Evolutionary conservation across 2,888 invertebrate species (phyloP).

Genomic region (Aleiodes alternator): DNA sequence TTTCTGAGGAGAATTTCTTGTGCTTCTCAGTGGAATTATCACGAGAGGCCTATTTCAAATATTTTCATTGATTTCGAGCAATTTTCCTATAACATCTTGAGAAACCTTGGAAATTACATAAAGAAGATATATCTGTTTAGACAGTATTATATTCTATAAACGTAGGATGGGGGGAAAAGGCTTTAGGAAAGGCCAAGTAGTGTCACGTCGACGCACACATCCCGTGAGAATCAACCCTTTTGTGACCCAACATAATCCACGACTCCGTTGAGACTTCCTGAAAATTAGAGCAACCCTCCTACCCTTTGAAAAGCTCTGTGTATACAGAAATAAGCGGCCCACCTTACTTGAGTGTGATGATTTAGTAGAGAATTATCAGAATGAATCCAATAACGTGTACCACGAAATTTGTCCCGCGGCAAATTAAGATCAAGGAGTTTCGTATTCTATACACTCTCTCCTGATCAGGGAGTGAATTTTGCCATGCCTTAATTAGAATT

Average conservation of each 20-base stretch:
- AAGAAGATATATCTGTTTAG: slow-evolving; percentile 6
- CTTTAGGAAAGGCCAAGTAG: slow-evolving; percentile 60
- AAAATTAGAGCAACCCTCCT: slow-evolving; percentile 67
- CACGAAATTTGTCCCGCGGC: slow-evolving; percentile 65
- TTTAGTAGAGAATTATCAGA: slow-evolving; percentile 73
- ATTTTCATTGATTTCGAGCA: too few relatives aligned
- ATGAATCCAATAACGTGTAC: slow-evolving; percentile 72
- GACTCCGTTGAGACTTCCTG: slow-evolving; percentile 68
- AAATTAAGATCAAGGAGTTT: slow-evolving; percentile 68
- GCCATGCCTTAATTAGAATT: slow-evolving; percentile 26
- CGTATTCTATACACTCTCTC: neutral
- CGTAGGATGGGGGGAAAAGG: slow-evolving; percentile 44
- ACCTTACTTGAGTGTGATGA: slow-evolving; percentile 60
- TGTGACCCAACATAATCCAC: slow-evolving; percentile 68
- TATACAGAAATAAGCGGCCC: neutral
- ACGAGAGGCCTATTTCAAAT: too few relatives aligned
- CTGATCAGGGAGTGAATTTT: neutral
- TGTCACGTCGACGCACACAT: slow-evolving; percentile 70
- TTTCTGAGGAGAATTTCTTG: too few relatives aligned
- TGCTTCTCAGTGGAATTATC: too few relatives aligned
- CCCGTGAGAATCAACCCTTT: slow-evolving; percentile 74
- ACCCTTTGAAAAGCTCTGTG: slow-evolving; percentile 37
- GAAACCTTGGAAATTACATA: neutral
- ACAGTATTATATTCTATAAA: slow-evolving; percentile 63
- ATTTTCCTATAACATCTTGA: neutral